A percentile compares a stretch with the other conserved stretches of the same genome.
Conservation (phyloP, 37 sponge, comb jelly and placozoan genomes). For the Lycopodina hypogea region DNA sequence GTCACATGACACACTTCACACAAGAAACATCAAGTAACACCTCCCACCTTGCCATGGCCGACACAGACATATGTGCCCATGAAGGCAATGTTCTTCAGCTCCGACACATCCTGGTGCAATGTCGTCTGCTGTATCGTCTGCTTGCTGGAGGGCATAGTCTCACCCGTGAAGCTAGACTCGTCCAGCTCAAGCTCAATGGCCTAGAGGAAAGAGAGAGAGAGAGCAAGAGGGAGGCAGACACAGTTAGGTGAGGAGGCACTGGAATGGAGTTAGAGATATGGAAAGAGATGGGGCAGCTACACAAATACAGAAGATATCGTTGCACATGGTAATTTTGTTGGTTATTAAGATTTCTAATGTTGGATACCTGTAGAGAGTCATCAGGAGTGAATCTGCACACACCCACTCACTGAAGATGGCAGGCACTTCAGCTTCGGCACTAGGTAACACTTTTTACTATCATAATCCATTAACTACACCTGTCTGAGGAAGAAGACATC, state of each 20-base stretch:
- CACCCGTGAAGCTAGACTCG: conserved; percentile 99
- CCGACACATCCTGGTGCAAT: conserved; percentile 28
- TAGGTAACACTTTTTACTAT: too few species aligned
- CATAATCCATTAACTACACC: too few species aligned
- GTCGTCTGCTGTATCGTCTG: conserved; percentile 24
- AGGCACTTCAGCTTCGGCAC: too few species aligned
- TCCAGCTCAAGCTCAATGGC: conserved; percentile 86
- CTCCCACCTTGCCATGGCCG: conserved; percentile 85
- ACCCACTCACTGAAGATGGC: too few species aligned
- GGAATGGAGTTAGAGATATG: not conserved
- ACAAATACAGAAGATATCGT: too few species aligned
- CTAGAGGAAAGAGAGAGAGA: conserved; percentile 17
- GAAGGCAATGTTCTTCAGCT: conserved; percentile 79
- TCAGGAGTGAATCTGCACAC: too few species aligned
- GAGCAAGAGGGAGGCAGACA: not conserved
- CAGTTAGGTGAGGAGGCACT: not conserved
- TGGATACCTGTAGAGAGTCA: too few species aligned
- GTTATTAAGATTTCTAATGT: too few species aligned
- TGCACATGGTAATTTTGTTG: too few species aligned
- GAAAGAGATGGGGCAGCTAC: too few species aligned
- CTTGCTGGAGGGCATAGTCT: conserved; percentile 80
- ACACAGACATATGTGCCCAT: conserved; percentile 96
- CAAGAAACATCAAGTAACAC: not conserved
- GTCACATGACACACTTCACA: not conserved
- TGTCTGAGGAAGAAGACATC: too few species aligned